phyloP scores from a whole-genome alignment of 2,113 vertebrate genomes.

The Panthera leo region DNA sequence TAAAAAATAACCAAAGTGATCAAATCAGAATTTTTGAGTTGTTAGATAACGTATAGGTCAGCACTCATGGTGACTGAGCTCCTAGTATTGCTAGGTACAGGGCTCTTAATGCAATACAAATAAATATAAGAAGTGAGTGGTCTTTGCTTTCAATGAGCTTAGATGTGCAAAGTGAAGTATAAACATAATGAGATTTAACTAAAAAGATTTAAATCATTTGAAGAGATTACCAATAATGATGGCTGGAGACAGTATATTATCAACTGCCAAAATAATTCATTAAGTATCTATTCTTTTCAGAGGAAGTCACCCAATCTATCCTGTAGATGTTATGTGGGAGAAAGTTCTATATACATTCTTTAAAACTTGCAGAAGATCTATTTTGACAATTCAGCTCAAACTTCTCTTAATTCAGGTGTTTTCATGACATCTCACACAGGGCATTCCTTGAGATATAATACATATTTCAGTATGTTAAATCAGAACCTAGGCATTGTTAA shows the following conservation, averaged over 20 bases:
- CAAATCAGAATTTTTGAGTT: conserved; percentile 2
- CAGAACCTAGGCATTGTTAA: background rate
- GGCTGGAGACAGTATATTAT: background rate
- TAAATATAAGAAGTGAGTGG: background rate
- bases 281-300: conserved; percentile 1
- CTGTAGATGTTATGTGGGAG: background rate
- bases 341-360: background rate
- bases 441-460: background rate
- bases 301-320: background rate
- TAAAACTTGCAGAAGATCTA: background rate
- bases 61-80: background rate
- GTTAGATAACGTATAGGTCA: background rate
- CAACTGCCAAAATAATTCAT: background rate
- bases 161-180: background rate
- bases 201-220: background rate
- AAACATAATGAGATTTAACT: background rate
- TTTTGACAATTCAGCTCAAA: background rate
- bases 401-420: background rate
- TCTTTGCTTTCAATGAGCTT: background rate
- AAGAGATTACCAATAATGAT: background rate
- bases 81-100: background rate
- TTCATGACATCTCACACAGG: background rate
- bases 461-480: background rate
- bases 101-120: background rate
- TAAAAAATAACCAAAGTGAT: background rate